Evolutionary conservation across 2,797 vertebrate genomes (phyloP).

Genomic region (Diplodus puntazzo): DNA sequence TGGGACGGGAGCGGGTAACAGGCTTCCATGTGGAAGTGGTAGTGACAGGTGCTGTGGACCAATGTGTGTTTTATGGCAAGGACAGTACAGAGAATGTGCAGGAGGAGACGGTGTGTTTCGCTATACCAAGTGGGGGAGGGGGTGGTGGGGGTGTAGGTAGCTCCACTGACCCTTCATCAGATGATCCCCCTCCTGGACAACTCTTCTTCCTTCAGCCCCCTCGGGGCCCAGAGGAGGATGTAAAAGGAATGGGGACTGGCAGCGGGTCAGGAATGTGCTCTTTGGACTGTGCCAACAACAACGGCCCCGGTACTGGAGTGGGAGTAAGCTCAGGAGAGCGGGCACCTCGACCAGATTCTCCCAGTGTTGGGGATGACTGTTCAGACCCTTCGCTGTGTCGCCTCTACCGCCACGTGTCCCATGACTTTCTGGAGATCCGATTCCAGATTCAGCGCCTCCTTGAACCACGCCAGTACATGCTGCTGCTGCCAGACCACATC

Average conservation of each 20-base stretch:
- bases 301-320: constrained; percentile 57
- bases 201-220: constrained; percentile 91
- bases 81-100: constrained; percentile 94
- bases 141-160: constrained; percentile 56
- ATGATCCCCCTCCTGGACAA: constrained; percentile 92
- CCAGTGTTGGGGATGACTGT: constrained; percentile 68
- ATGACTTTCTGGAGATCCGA: constrained; percentile 96
- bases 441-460: constrained; percentile 97
- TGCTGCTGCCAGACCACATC: constrained; percentile 94
- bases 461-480: constrained; percentile 96
- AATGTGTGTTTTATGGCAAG: constrained; percentile 95
- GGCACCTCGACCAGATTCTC: constrained; percentile 78
- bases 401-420: constrained; percentile 95
- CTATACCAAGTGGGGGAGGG: constrained; percentile 71
- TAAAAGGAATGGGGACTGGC: constrained; percentile 60
- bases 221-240: constrained; percentile 79
- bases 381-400: constrained; percentile 92
- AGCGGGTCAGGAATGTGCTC: constrained; percentile 74
- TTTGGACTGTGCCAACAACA: constrained; percentile 84
- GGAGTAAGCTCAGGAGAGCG: constrained; percentile 54
- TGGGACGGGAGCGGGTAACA: constrained; percentile 85
- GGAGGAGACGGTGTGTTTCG: constrained; percentile 93
- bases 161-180: constrained; percentile 82
- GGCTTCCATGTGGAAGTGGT: constrained; percentile 98
- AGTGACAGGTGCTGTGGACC: constrained; percentile 95